Evolutionary conservation across 2,888 invertebrate species (phyloP).

Genomic region (Rhagium mordax): DNA sequence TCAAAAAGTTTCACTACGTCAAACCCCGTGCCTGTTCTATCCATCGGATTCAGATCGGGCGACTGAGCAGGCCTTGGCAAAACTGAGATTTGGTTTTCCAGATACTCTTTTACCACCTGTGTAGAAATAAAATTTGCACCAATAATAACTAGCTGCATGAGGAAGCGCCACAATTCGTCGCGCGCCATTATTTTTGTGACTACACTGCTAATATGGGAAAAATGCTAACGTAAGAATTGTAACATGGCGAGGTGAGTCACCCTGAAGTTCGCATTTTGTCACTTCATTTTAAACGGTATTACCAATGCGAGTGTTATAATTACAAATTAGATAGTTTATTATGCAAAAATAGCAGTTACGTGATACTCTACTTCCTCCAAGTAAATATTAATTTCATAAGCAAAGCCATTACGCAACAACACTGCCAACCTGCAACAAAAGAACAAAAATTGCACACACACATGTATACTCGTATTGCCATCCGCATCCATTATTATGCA

Average conservation of each 20-base stretch:
- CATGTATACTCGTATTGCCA: constrained; percentile 5
- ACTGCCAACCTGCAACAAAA: constrained; percentile 24
- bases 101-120: too few species aligned
- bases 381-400: constrained; percentile 23
- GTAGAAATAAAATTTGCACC: too few species aligned
- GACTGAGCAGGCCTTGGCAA: too few species aligned
- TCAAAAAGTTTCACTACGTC: too few species aligned
- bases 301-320: constrained; percentile 14
- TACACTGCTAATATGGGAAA: too few species aligned
- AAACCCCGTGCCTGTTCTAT: too few species aligned
- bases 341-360: constrained; percentile 33
- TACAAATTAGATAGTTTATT: constrained; percentile 33
- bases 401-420: constrained; percentile 16
- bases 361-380: constrained; percentile 25
- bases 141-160: too few species aligned
- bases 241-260: not conserved
- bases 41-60: too few species aligned
- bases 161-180: too few species aligned
- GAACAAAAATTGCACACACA: constrained; percentile 37
- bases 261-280: not conserved
- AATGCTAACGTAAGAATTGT: not conserved
- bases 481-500: too few species aligned
- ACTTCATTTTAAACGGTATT: constrained; percentile 12
- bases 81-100: too few species aligned
- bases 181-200: too few species aligned